These are phyloP conservation scores for Hydropsyche betteni DNA, from an alignment of 2,888 invertebrate species.

Conservation along the genomic window DNA sequence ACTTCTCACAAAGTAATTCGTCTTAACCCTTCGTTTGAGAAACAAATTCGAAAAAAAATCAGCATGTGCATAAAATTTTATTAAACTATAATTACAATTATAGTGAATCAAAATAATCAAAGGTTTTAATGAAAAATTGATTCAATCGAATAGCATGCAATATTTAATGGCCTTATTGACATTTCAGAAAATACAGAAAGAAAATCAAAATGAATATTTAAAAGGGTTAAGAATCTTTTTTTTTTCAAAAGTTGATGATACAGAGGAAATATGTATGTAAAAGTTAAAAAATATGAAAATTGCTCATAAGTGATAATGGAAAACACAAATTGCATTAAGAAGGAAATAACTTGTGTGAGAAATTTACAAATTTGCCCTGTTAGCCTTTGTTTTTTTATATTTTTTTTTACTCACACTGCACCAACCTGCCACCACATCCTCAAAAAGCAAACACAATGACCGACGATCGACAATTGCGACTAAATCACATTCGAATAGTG, in stretches of 20 bases:
- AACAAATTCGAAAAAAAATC: too few relatives aligned
- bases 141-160: too few relatives aligned
- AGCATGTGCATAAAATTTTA: too few relatives aligned
- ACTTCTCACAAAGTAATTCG: too few relatives aligned
- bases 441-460: conserved; percentile 49
- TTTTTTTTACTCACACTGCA: conserved; percentile 47
- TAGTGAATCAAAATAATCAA: too few relatives aligned
- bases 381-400: conserved; percentile 34
- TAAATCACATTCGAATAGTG: conserved; percentile 1
- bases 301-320: conserved; percentile 19
- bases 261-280: not conserved
- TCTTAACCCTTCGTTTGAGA: too few relatives aligned
- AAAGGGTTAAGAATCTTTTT: not conserved
- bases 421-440: conserved; percentile 50
- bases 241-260: not conserved
- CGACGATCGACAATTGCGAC: conserved; percentile 12
- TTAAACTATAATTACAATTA: too few relatives aligned
- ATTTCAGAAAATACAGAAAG: not conserved
- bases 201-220: not conserved
- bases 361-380: conserved; percentile 50
- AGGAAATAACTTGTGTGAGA: conserved; percentile 30
- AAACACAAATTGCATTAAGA: conserved; percentile 27
- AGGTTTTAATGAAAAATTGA: too few relatives aligned
- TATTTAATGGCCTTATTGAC: too few relatives aligned
- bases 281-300: not conserved